Evolutionary conservation across 2,888 invertebrate species (phyloP).

Genomic region (Ligdia adustata): DNA sequence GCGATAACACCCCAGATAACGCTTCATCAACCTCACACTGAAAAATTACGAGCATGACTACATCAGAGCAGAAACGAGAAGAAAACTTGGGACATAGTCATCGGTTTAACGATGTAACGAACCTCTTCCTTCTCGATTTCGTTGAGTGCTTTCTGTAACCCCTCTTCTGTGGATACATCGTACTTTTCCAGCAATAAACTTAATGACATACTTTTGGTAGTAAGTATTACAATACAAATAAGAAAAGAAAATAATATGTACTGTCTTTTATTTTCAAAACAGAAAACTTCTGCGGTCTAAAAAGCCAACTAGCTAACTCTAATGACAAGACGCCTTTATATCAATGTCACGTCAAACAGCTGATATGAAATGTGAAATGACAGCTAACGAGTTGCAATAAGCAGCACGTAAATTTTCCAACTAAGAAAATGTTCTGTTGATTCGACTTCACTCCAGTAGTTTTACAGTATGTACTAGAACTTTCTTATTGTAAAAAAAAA

Average conservation of each 20-base stretch:
- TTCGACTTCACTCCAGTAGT: too few species aligned
- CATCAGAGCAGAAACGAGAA: too few species aligned
- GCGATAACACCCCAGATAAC: slow-evolving; percentile 87
- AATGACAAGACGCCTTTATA: too few species aligned
- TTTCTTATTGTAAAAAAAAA: too few species aligned
- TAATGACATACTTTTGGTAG: slow-evolving; percentile 53
- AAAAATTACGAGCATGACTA: slow-evolving; percentile 12
- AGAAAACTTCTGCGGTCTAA: background rate
- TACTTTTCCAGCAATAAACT: slow-evolving; percentile 72
- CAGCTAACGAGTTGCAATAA: too few species aligned
- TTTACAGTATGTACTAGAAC: too few species aligned
- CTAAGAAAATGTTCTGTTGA: too few species aligned
- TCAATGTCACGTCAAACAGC: background rate
- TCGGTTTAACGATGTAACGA: background rate
- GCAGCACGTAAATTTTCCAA: too few species aligned
- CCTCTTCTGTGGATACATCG: slow-evolving; percentile 81
- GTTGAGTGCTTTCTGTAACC: slow-evolving; percentile 81
- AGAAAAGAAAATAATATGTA: too few species aligned
- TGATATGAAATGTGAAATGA: background rate
- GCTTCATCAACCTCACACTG: slow-evolving; percentile 89
- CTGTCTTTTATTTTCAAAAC: slow-evolving; percentile 17
- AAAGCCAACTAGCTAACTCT: too few species aligned
- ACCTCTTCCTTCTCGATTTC: slow-evolving; percentile 85
- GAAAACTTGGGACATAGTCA: slow-evolving; percentile 36
- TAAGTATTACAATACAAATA: background rate